A percentile compares a stretch with the other conserved stretches of the same genome.
phyloP scores from a whole-genome alignment of 2,888 invertebrate species.

The Uropetala carovei region DNA sequence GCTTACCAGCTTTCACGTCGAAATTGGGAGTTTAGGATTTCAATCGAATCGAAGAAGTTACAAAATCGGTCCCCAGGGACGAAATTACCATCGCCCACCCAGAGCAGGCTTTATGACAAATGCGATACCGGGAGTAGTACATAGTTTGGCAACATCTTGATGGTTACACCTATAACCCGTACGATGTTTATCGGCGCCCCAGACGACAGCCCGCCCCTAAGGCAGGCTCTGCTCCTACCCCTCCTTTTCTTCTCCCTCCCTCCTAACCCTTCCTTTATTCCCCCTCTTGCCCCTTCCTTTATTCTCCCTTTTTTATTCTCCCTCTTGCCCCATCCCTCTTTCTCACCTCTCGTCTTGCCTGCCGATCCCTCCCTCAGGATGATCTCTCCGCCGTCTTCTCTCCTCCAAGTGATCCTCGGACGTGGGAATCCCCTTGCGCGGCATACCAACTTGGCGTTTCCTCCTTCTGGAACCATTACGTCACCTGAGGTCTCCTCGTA shows the following conservation, averaged over 20 bases:
- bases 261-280: constrained; percentile 26
- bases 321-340: neutral
- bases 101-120: no score
- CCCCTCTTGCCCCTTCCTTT: neutral
- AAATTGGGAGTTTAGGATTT: no score
- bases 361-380: constrained; percentile 85
- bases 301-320: neutral
- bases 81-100: no score
- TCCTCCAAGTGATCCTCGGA: constrained; percentile 90
- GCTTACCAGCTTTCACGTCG: no score
- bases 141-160: no score
- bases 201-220: constrained; percentile 64
- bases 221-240: constrained; percentile 65
- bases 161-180: no score
- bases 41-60: no score
- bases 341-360: constrained; percentile 85
- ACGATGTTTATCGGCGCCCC: no score
- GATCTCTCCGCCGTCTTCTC: constrained; percentile 91
- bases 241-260: constrained; percentile 45
- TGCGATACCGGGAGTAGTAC: no score
- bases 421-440: constrained; percentile 90
- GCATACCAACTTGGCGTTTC: constrained; percentile 90
- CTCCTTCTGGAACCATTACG: constrained; percentile 96
- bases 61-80: no score
- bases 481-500: constrained; percentile 95